phyloP scores from a whole-genome alignment of 2,888 invertebrate genomes.

The Sphinx pinastri region DNA sequence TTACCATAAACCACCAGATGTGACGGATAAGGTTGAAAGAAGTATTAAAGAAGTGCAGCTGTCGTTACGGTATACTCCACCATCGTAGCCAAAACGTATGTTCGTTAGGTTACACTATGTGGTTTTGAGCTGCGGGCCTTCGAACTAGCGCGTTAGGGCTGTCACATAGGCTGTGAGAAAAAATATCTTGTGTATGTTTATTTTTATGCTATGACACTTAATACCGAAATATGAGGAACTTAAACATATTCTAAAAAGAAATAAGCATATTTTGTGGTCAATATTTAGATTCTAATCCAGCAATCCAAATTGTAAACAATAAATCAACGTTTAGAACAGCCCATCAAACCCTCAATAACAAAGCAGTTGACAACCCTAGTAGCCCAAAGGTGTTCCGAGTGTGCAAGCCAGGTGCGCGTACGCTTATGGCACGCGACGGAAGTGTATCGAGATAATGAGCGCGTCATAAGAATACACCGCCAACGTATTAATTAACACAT shows the following conservation, averaged over 20 bases:
- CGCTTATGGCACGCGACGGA: slow-evolving; percentile 46
- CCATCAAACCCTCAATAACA: not conserved
- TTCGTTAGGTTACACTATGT: slow-evolving; percentile 22
- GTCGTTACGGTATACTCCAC: not conserved
- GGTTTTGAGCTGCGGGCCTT: slow-evolving; percentile 11
- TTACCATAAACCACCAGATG: slow-evolving; percentile 17
- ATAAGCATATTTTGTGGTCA: no score
- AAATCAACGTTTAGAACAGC: no score
- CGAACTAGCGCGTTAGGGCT: not conserved
- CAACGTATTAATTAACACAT: slow-evolving; percentile 23
- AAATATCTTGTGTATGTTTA: no score
- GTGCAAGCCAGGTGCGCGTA: slow-evolving; percentile 56
- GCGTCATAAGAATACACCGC: slow-evolving; percentile 50
- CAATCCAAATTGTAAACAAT: no score
- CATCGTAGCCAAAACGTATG: slow-evolving; percentile 13
- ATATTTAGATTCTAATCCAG: no score
- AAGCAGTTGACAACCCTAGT: not conserved
- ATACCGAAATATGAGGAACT: no score
- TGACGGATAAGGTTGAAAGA: not conserved
- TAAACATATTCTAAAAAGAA: no score
- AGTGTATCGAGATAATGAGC: slow-evolving; percentile 51
- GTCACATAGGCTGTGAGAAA: not conserved
- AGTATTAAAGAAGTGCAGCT: slow-evolving; percentile 13
- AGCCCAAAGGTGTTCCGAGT: slow-evolving; percentile 39
- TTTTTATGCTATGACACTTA: no score